Evolutionary conservation across 1,140 invertebrate genomes (phyloP).

Genomic region (Whitmania pigra): DNA sequence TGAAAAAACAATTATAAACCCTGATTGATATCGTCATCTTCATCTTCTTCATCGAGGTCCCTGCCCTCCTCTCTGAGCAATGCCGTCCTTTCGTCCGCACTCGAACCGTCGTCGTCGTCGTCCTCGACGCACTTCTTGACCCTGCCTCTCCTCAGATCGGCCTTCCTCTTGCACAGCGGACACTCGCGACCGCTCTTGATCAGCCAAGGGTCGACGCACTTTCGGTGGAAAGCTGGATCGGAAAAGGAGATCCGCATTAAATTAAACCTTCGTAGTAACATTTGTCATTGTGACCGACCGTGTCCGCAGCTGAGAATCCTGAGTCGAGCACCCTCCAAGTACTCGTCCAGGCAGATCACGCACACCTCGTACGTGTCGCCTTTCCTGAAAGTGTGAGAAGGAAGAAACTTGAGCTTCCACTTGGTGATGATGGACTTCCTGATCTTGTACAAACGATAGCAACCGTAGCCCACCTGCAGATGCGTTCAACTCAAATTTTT

Average conservation of each 20-base stretch:
- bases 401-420: not conserved
- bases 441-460: slow-evolving; percentile 2
- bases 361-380: not conserved
- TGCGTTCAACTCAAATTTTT: not conserved
- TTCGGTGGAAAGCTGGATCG: not conserved
- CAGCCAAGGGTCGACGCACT: slow-evolving; percentile 9
- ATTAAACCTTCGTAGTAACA: not conserved
- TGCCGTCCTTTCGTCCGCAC: not conserved
- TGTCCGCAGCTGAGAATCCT: slow-evolving; percentile 10
- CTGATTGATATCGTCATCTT: not conserved
- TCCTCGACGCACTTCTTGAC: not conserved
- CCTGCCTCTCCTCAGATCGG: not conserved
- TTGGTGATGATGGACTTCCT: not conserved
- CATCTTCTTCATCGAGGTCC: not conserved
- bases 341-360: slow-evolving; percentile 10
- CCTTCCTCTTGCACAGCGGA: slow-evolving; percentile 6
- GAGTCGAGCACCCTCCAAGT: not conserved
- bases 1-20: not conserved
- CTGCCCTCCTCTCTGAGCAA: not conserved
- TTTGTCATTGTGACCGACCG: no score
- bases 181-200: slow-evolving; percentile 4
- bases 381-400: not conserved
- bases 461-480: not conserved
- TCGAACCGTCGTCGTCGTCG: not conserved
- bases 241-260: not conserved